Conservation (phyloP, 1,140 invertebrate species). For the Drosophila simulans region DNA sequence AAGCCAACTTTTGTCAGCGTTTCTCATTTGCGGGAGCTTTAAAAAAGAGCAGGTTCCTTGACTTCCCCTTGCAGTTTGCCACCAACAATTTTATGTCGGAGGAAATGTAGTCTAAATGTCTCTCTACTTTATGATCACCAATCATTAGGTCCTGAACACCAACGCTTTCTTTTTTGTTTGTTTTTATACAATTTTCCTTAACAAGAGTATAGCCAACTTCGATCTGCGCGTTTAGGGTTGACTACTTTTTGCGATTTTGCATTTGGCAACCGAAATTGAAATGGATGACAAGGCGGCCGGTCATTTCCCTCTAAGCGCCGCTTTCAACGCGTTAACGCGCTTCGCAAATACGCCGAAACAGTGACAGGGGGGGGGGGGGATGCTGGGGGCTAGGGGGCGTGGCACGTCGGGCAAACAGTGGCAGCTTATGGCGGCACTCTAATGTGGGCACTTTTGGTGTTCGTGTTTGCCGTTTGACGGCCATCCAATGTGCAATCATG, state of each 20-base stretch:
- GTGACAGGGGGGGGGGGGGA: background rate
- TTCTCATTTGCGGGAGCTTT: constrained; percentile 1
- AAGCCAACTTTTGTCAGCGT: constrained; percentile 56
- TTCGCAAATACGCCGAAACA: constrained; percentile 32
- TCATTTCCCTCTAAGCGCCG: constrained; percentile 63
- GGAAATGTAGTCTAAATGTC: too few relatives aligned
- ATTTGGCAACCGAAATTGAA: constrained; percentile 57
- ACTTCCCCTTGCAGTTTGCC: background rate
- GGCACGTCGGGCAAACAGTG: constrained; percentile 1
- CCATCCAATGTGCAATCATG: constrained; percentile 37
- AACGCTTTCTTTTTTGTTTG: background rate
- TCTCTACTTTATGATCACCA: background rate
- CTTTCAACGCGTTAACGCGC: constrained; percentile 70
- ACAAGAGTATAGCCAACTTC: constrained; percentile 10
- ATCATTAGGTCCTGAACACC: background rate
- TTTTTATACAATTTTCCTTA: background rate
- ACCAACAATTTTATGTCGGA: background rate
- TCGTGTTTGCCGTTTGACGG: constrained; percentile 42
- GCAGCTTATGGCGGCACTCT: constrained; percentile 37
- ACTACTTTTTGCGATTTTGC: constrained; percentile 23
- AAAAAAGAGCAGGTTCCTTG: background rate
- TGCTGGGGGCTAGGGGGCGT: background rate
- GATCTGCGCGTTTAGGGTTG: constrained; percentile 1
- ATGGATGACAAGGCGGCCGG: constrained; percentile 42
- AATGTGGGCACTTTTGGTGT: constrained; percentile 39